phyloP scores from a whole-genome alignment of 2,113 vertebrate genomes.

The Bagarius yarrelli region DNA sequence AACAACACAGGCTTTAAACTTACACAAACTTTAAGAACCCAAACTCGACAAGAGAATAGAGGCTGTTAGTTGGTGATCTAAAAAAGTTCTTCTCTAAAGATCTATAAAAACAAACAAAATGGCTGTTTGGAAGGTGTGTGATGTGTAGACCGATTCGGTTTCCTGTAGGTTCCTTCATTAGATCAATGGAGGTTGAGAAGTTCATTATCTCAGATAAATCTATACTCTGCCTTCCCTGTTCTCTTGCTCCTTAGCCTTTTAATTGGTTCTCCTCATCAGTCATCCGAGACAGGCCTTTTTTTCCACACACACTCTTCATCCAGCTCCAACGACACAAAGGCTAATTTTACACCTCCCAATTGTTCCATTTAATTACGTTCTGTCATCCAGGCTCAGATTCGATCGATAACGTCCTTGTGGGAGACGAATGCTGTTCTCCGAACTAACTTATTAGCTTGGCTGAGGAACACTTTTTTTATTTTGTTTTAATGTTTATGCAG shows the following conservation, averaged over 20 bases:
- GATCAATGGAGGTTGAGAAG: constrained; percentile 54
- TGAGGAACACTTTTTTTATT: constrained; percentile 13
- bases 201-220: constrained; percentile 61
- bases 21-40: neutral
- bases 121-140: constrained; percentile 12
- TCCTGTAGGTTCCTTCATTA: constrained; percentile 30
- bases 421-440: constrained; percentile 43
- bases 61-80: neutral
- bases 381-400: constrained; percentile 65
- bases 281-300: constrained; percentile 60
- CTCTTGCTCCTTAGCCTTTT: constrained; percentile 41
- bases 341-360: constrained; percentile 78
- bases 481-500: constrained; percentile 32
- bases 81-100: neutral
- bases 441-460: constrained; percentile 29
- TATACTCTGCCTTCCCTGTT: constrained; percentile 35
- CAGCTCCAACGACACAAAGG: constrained; percentile 71
- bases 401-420: constrained; percentile 67
- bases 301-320: constrained; percentile 60
- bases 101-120: constrained; percentile 29
- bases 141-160: constrained; percentile 13
- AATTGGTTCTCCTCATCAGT: constrained; percentile 62
- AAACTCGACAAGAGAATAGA: neutral
- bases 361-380: constrained; percentile 74
- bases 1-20: neutral